Base-by-base conservation (phyloP, 2,888 invertebrate species). In the Drosophila pseudotalamancana region DNA sequence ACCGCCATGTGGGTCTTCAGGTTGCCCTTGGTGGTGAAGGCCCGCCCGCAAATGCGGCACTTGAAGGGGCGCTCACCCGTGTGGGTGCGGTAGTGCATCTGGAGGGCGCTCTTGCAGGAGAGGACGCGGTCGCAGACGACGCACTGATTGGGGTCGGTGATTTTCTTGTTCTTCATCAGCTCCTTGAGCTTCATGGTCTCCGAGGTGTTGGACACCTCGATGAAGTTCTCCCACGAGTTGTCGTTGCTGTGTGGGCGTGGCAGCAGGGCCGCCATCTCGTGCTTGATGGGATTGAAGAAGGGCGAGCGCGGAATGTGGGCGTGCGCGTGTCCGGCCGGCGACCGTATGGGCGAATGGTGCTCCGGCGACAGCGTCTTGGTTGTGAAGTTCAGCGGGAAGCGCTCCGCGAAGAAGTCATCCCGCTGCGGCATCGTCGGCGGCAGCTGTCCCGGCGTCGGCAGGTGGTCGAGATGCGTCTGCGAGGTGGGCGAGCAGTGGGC, bases 1-100 rank as follows among this genome's bases (percentile, higher is more conserved):
- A 99, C 99, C 43, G 99, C 98, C 99, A 99, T 99, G 92, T 99
- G 99, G 3, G 99, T 99, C 92, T 99, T 99, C 74, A 99, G 94
- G 92, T 99, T 99, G 64, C 99, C 99, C 92, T 99, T 99, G 50
- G 99, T 99, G 55, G 99, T 99, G 92, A 99, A 99, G 55, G 99
- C 97, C 39, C 98, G 94, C 40, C 98, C 98, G 92, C 99, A 99
- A 72, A 99, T 97, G 92, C 98, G 97, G 91, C 99, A 99, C 90
- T 97, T 96, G 92, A 98, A 99, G 3, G 99, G 99, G 49, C 91
- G 80, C 61, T 91, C 91, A 0, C 98, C 40, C 0, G 91, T 91
- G 45, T 91, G 91, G 1, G 91, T 91, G 45, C 91, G 94, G 92
- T 99, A 99, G 92, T 99, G 98, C 98, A 99, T 99, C 92, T 98